Evolutionary conservation across 2,888 invertebrate genomes (phyloP), one percentile per base, ranked within the genome.

Genomic region (Eristalinus sepulchralis): DNA sequence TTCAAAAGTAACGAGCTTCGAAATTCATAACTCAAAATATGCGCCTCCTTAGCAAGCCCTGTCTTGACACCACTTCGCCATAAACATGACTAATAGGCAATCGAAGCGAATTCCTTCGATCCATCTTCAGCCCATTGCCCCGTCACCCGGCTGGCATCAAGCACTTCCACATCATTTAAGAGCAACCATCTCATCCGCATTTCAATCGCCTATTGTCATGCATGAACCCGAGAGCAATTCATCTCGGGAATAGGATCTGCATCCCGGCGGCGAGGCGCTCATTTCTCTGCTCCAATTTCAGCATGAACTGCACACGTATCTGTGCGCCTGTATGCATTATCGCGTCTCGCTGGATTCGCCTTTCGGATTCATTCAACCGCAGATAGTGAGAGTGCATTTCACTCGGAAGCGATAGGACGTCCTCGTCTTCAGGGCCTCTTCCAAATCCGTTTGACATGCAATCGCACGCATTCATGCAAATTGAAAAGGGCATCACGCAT

Each of bases 81-180:
- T 80, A 80, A 80, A 80, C 60, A 80, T 67, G 62, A 68, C 67
- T 73, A 67, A 73, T 80, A 67, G 72, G 72, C 73, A 66, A 72
- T 73, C 13, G 17, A 33, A 10, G 27, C 10, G 57, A 59, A 70
- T 81, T 55, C 73, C 63, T 81, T 70, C 63, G 22, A 70, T 75
- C 47, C 68, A 64, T 75, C 63, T 68, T 70, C 33, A 33, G 39
- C 75, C 33, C 31, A 55, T 59, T 71, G 33, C 33, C 63, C 53
- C 17, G 13, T 31, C 24, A 27, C 17, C 22, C 13, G 47, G 27
- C 34, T 53, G 60, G 57, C 63, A 73, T 80, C 80, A 80, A 80
- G 72, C 80, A 80, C 66, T 80, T 80, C 60, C 80, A 73, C 80
- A 80, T 67, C 72, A 73, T 73, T 73, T 80, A 36, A 53, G 60